Evolutionary conservation across 2,797 vertebrate species (phyloP).

Genomic region (Semotilus atromaculatus): DNA sequence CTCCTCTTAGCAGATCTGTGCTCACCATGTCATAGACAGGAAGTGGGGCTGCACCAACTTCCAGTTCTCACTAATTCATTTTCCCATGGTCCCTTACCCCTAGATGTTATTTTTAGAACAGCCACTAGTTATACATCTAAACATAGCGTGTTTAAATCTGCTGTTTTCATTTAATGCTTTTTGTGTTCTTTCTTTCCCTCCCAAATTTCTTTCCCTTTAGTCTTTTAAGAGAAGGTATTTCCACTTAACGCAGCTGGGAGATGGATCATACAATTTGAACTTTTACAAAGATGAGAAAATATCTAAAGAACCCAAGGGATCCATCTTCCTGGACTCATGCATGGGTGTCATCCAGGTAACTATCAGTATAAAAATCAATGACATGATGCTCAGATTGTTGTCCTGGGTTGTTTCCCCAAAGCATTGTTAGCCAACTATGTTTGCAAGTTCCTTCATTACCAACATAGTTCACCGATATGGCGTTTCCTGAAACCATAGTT

Average conservation of each 20-base stretch:
- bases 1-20: not conserved
- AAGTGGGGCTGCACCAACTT: constrained; percentile 33
- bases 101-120: constrained; percentile 51
- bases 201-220: constrained; percentile 67
- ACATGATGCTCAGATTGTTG: not conserved
- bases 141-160: not conserved
- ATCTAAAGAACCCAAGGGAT: constrained; percentile 98
- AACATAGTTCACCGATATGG: not conserved
- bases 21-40: constrained; percentile 8
- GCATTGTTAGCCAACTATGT: too few species aligned
- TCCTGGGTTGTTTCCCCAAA: too few species aligned
- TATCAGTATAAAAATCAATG: not conserved
- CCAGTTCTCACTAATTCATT: constrained; percentile 28
- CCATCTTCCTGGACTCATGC: constrained; percentile 98
- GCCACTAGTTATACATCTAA: constrained; percentile 15
- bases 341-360: constrained; percentile 96
- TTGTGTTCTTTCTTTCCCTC: not conserved
- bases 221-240: constrained; percentile 99
- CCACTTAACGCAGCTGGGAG: constrained; percentile 94
- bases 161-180: not conserved
- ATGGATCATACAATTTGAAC: constrained; percentile 98
- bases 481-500: not conserved
- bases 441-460: too few species aligned
- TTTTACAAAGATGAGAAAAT: constrained; percentile 99
- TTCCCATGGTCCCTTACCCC: constrained; percentile 48